A percentile compares a stretch with the other conserved stretches of the same genome.
phyloP scores from a whole-genome alignment of 1,140 invertebrate genomes.

The Calephelis nemesis region DNA sequence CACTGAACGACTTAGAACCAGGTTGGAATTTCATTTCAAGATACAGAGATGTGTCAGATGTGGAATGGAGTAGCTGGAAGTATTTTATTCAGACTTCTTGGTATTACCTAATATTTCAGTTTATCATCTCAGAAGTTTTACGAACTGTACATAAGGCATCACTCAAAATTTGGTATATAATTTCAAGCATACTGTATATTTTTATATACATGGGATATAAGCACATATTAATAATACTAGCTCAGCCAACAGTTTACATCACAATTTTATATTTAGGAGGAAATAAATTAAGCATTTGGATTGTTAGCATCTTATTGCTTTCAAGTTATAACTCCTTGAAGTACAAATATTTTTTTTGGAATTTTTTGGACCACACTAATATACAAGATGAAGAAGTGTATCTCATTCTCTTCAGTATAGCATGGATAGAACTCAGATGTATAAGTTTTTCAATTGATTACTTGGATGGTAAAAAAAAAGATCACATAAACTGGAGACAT shows the following conservation, averaged over 20 bases:
- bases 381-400: conserved; percentile 71
- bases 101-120: conserved; percentile 59
- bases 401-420: conserved; percentile 63
- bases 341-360: conserved; percentile 65
- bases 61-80: conserved; percentile 76
- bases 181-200: conserved; percentile 62
- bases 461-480: conserved; percentile 42
- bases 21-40: conserved; percentile 62
- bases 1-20: conserved; percentile 51
- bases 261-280: conserved; percentile 51
- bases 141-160: conserved; percentile 35
- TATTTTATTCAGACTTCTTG: conserved; percentile 57
- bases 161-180: conserved; percentile 66
- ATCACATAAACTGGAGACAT: conserved; percentile 36
- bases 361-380: conserved; percentile 52
- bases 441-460: conserved; percentile 70
- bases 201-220: conserved; percentile 51
- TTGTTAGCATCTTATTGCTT: conserved; percentile 53
- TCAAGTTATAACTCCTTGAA: conserved; percentile 65
- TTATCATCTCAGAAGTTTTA: conserved; percentile 60
- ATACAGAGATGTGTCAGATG: conserved; percentile 70
- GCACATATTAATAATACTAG: conserved; percentile 53
- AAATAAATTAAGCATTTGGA: conserved; percentile 59
- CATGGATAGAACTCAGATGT: conserved; percentile 73
- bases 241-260: conserved; percentile 63